Evolutionary conservation across 2,113 vertebrate species (phyloP).

Genomic region (Anoplopoma fimbria): DNA sequence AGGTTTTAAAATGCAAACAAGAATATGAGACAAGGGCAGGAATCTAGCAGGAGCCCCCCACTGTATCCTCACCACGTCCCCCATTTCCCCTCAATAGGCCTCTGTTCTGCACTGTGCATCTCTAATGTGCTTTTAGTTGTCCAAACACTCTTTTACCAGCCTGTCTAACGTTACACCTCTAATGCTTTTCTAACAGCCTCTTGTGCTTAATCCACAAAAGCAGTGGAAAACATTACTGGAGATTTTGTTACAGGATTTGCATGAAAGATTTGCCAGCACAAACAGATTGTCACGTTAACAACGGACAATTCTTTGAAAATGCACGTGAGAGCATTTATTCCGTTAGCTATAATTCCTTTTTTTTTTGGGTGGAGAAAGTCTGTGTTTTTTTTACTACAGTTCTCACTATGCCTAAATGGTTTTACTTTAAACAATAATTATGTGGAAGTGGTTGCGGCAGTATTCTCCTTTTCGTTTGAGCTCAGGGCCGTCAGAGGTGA

Average conservation of each 20-base stretch:
- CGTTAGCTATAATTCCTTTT: conserved; percentile 18
- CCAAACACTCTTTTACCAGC: conserved; percentile 70
- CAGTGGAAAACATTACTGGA: conserved; percentile 64
- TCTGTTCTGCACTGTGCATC: conserved; percentile 52
- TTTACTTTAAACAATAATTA: conserved; percentile 50
- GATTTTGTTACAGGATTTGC: conserved; percentile 63
- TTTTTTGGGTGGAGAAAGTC: conserved; percentile 32
- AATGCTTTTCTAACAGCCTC: conserved; percentile 70
- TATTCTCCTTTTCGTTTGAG: conserved; percentile 23
- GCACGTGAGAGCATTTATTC: conserved; percentile 43
- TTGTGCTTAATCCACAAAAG: conserved; percentile 67
- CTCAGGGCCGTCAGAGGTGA: conserved; percentile 24
- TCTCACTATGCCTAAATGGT: conserved; percentile 21
- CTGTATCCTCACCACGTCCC: conserved; percentile 15
- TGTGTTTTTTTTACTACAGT: not conserved
- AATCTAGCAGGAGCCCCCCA: conserved; percentile 32
- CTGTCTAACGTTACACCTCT: conserved; percentile 72
- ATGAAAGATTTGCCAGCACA: conserved; percentile 60
- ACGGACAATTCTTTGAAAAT: conserved; percentile 51
- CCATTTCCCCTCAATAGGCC: conserved; percentile 37
- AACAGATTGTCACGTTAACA: conserved; percentile 51
- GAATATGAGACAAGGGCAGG: not conserved
- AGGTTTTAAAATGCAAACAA: conserved; percentile 25
- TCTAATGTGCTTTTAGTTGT: conserved; percentile 68
- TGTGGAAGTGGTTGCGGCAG: conserved; percentile 18